Evolutionary conservation across 2,797 vertebrate species (phyloP), one percentile per base, ranked within the genome.

Genomic region (Coregonus sp.): DNA sequence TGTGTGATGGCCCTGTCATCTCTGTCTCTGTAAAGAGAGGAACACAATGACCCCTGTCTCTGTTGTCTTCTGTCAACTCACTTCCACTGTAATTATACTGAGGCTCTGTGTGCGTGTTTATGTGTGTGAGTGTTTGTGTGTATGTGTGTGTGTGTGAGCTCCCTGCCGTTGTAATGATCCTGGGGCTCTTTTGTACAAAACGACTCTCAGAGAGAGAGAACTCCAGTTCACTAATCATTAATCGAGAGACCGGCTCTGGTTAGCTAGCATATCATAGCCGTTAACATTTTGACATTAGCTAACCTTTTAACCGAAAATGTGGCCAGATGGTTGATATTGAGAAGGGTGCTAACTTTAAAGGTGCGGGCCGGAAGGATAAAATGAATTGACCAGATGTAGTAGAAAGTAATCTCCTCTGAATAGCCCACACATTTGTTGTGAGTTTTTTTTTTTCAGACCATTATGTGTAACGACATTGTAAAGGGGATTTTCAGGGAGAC

Each of bases 151-250:
- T 63, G 15, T 20, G 70, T 18, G 16, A 33, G 33, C 20, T 50
- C 37, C 35, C 59, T 50, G 59, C 37, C 65, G 66, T 77, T 67
- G 50, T 40, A 82, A 79, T 40, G 63, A 54, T 63, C 73, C 47
- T n/a, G 81, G 70, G 80, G 18, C 76, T 86, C 37, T 74, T 63
- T 73, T 69, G 67, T 59, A 78, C 70, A 85, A 86, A 82, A 81
- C 78, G 67, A 82, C 81, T 83, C 31, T 61, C 16, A 70, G 18
- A 70, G 16, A 72, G 47, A 31, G 20, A 72, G 35, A 20, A 65
- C 59, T 63, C 18, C 59, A 6, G 2, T 85, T 85, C 73, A 66
- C 85, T 75, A 87, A 86, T 86, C 86, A 87, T 88, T 82, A 82
- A 87, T 82, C 81, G 75, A 68, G 78, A 40, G 5, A 47, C 35